Evolutionary conservation across 2,113 vertebrate genomes (phyloP), one percentile per base, ranked within the genome.

Genomic region (Strix uralensis): DNA sequence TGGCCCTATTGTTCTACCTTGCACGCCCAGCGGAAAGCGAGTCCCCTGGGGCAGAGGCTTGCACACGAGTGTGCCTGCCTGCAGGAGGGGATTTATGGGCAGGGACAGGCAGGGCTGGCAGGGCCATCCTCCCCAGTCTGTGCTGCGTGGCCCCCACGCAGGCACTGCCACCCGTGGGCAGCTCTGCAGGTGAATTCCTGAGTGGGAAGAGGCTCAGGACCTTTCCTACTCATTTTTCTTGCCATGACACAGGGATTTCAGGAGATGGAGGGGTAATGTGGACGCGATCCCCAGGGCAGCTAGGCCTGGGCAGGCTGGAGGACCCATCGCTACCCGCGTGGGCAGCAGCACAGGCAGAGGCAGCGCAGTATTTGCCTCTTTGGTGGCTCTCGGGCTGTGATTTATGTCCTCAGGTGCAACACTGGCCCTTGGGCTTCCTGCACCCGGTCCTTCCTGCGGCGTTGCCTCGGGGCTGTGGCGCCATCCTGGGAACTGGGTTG

Each of bases 1-100:
- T 65, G 95, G 96, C 92, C 88, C 92, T 55, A 96, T 97, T 97
- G 94, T 97, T 96, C 92, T 94, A 84, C 38, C 83, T 90, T 80
- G 29, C 81, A 10, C 52, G 83, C 79, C 92, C 93, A 5, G 88
- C 89, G 96, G 95, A 80, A 95, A 83, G 91, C 44, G 3, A 52
- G 69, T 86, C 86, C 90, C 92, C 49, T 4, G 94, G 94, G 92
- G 80, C 79, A 21, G 42, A 25, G 89, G 59, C 67, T 61, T 63
- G 92, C 59, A 38, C 94, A 4, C 36, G 25, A 86, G 63, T 26
- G 69, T 52, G 86, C 90, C 91, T 11, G 58, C 7, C 20, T 5
- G 66, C 49, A 0, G 49, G 63, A 2, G 81, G 77, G 81, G 67
- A 9, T 16, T 26, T 63, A 3, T 16, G 34, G 86, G 57, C 61